A percentile compares a stretch with the other conserved stretches of the same genome.
phyloP scores from a whole-genome alignment of 2,113 vertebrate genomes.

The Peromyscus polionotus region DNA sequence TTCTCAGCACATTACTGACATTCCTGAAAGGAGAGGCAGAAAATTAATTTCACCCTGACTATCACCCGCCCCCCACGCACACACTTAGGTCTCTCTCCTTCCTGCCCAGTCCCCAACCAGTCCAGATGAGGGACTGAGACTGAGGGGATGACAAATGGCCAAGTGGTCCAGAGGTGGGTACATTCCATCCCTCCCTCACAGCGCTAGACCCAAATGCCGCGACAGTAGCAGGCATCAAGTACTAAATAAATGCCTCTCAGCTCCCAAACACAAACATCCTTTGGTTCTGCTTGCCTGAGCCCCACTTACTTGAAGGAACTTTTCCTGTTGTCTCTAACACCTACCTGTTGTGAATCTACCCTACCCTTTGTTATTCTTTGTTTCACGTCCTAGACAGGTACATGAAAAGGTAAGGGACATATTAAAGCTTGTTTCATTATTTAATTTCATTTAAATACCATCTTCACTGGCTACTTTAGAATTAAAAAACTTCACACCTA shows the following conservation, averaged over 20 bases:
- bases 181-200: background rate
- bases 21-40: constrained; percentile 87
- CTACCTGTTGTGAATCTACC: background rate
- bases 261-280: background rate
- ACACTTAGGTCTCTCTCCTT: constrained; percentile 57
- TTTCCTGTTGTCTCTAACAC: background rate
- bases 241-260: background rate
- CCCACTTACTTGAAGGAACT: background rate
- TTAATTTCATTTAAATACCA: constrained; percentile 10
- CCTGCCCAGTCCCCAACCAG: constrained; percentile 36
- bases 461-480: background rate
- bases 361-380: background rate
- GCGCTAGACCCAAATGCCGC: background rate
- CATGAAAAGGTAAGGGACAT: constrained; percentile 12
- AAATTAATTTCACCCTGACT: constrained; percentile 86
- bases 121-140: constrained; percentile 74
- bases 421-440: constrained; percentile 37
- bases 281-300: background rate
- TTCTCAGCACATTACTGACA: constrained; percentile 89
- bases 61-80: constrained; percentile 45
- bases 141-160: constrained; percentile 67
- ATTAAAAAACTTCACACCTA: constrained; percentile 22
- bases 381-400: background rate
- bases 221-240: fast-evolving
- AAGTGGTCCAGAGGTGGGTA: background rate